Evolutionary conservation across 2,113 vertebrate genomes (phyloP).

Genomic region (Pao palembangensis): DNA sequence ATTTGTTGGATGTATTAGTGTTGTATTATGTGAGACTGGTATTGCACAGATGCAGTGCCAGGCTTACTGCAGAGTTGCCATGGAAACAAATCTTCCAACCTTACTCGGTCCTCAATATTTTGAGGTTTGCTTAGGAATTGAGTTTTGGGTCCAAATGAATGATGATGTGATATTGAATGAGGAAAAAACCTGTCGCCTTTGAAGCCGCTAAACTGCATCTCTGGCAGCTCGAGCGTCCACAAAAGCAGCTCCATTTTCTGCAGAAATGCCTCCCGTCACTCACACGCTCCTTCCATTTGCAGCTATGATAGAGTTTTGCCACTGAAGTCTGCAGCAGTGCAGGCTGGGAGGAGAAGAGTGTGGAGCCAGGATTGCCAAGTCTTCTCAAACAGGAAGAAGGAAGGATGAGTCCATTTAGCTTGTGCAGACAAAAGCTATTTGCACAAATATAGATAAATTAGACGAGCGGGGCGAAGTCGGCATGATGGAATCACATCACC

Average conservation of each 20-base stretch:
- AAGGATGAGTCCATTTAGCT: neutral
- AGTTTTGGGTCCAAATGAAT: constrained; percentile 19
- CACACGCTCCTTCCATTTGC: constrained; percentile 9
- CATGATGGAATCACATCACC: neutral
- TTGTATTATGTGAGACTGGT: neutral
- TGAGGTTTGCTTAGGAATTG: constrained; percentile 30
- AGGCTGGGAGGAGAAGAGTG: constrained; percentile 7
- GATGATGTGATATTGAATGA: constrained; percentile 4
- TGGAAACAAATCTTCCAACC: constrained; percentile 45
- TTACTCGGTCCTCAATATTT: constrained; percentile 19
- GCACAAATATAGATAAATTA: constrained; percentile 13
- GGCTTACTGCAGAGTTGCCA: constrained; percentile 46
- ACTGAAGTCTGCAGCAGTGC: constrained; percentile 1
- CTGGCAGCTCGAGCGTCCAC: neutral
- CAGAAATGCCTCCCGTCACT: neutral
- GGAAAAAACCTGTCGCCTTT: neutral
- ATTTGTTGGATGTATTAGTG: neutral
- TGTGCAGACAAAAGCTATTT: neutral
- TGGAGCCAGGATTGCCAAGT: constrained; percentile 6
- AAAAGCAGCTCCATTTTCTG: neutral
- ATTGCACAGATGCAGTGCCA: constrained; percentile 9
- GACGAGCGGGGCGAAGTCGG: neutral
- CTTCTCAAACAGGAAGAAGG: constrained; percentile 9
- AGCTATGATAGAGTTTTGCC: constrained; percentile 16
- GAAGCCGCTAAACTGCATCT: constrained; percentile 2